Evolutionary conservation across 2,797 vertebrate species (phyloP).

Genomic region (Enteromius viviparus): DNA sequence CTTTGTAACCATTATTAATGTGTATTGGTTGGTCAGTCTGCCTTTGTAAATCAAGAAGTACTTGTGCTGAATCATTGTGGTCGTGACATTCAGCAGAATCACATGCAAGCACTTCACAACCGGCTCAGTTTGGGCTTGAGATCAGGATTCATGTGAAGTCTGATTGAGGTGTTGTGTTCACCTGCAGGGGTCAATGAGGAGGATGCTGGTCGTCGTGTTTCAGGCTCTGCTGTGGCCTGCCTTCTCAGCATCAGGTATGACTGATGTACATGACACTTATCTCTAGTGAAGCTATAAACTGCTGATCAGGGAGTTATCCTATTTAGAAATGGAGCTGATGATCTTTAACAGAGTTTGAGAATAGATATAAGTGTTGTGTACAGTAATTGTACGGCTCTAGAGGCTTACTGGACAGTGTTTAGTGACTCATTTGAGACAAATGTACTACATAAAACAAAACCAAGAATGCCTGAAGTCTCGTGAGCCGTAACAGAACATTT

Average conservation of each 20-base stretch:
- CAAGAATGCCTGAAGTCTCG: not conserved
- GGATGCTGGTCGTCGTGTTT: conserved; percentile 5
- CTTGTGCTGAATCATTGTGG: conserved; percentile 7
- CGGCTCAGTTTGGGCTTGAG: not conserved
- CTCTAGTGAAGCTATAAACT: not conserved
- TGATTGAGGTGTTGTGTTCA: not conserved
- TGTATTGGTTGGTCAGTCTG: not conserved
- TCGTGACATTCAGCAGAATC: not conserved
- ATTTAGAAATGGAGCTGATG: not conserved
- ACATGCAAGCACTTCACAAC: not conserved
- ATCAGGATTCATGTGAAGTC: not conserved
- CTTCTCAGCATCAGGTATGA: conserved; percentile 36
- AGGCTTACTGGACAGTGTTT: not conserved
- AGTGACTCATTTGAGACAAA: not conserved
- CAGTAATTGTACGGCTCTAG: not conserved
- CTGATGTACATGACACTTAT: not conserved
- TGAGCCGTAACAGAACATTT: not conserved
- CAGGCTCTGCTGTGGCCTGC: conserved; percentile 32
- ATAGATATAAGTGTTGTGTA: not conserved
- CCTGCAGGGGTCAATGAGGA: conserved; percentile 47
- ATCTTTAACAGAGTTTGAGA: not conserved
- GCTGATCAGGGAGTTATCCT: not conserved
- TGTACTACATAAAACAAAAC: not conserved
- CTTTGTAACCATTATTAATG: not conserved
- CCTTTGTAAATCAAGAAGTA: conserved; percentile 39